Evolutionary conservation across 1,140 invertebrate species (phyloP).

Genomic region (Galendromus occidentalis): DNA sequence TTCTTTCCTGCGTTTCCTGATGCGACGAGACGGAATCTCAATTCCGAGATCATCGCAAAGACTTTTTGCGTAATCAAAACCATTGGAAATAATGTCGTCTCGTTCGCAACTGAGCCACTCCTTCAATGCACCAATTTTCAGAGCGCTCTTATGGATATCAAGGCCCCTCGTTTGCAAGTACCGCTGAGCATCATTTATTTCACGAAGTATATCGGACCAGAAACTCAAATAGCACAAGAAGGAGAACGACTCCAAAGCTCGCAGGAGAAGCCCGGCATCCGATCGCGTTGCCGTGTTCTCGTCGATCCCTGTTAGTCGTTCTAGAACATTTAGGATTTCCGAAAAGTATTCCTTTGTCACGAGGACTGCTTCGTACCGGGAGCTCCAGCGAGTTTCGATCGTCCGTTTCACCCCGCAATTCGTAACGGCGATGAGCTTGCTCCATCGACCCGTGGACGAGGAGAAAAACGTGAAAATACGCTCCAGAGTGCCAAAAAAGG

Average conservation of each 20-base stretch:
- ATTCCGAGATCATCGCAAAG: constrained; percentile 9
- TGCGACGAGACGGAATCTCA: neutral
- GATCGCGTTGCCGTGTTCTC: constrained; percentile 10
- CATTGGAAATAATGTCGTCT: neutral
- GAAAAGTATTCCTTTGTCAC: neutral
- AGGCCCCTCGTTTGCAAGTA: constrained; percentile 10
- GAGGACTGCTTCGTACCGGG: neutral
- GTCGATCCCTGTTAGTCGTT: neutral
- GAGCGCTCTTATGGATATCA: neutral
- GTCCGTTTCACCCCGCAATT: neutral
- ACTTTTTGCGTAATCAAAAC: neutral
- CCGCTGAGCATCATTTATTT: constrained; percentile 3
- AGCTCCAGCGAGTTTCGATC: constrained; percentile 12
- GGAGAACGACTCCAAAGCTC: neutral
- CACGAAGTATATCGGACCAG: neutral
- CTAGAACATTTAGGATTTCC: neutral
- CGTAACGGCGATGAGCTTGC: constrained; percentile 9
- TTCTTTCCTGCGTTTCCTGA: neutral
- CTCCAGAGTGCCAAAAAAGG: too few relatives aligned
- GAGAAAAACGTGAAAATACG: too few relatives aligned
- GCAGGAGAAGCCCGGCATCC: neutral
- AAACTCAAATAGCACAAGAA: constrained; percentile 7
- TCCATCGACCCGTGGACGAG: too few relatives aligned
- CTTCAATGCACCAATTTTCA: constrained; percentile 9
- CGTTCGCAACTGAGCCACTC: neutral